Base-by-base conservation (phyloP, 2,797 vertebrate species). In the Gallinago solitaria region DNA sequence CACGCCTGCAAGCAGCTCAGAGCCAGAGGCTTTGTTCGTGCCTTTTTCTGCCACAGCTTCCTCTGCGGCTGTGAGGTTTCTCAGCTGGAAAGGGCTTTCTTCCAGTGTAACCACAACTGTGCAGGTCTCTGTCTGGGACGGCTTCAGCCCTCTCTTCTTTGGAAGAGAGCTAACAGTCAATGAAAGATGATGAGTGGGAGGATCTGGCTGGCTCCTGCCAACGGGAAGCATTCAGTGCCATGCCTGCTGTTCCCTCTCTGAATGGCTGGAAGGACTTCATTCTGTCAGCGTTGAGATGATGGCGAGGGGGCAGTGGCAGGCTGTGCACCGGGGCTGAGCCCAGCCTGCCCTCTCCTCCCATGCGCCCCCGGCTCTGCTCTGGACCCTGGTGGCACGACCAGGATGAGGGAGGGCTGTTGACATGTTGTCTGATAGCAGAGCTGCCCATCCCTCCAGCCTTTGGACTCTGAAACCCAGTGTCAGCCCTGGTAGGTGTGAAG, bases 1-100 rank as follows among this genome's bases (percentile, higher is more conserved):
- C 18, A 20, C 0, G 3, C 61, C 30, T 37, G 12, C 2, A 2
- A 3, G 11, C 60, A 57, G 51, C 68, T 77, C 2, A 0, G 48
- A 30, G 68, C 57, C 35, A 54, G n/a, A 1, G 1, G 35, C 73
- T 86, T 83, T 94, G 69, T 92, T 92, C 0, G 0, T 86, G 64
- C 28, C 47, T 86, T 60, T 33, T n/a, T 84, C 68, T 88, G 64
- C 83, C 81, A 74, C 90, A 95, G 60, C 86, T 95, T 96, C 74
- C 88, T 96, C 53, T 91, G 61, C 0, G 63, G 88, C 77, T 80
- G 10, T 47, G 90, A 92, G 71, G 48, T 43, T 93, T 94, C 54
- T 95, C 41, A 51, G 27, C 64, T 93, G 71, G 39, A 75, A 82
- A 90, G 70, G 73, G 71, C 88, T 45, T 64, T 64, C 43, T 94